Conservation (phyloP, 2,113 vertebrate genomes). For the Phycodurus eques region DNA sequence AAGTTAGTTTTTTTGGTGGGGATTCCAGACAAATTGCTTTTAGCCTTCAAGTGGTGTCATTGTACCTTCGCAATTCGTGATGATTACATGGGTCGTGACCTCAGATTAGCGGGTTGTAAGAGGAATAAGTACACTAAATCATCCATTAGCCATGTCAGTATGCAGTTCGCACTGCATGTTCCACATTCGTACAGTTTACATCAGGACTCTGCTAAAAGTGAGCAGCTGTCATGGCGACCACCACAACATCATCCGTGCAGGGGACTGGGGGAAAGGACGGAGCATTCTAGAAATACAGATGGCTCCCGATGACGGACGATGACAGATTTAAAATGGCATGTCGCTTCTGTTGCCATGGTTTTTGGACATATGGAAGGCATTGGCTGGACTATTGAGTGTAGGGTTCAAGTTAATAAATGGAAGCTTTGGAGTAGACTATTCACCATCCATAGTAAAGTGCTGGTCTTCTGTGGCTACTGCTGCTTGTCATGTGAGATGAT, state of each 20-base stretch:
- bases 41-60: constrained; percentile 9
- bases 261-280: background rate
- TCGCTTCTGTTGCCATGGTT: background rate
- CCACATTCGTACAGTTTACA: background rate
- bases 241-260: background rate
- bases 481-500: background rate
- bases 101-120: background rate
- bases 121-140: constrained; percentile 14
- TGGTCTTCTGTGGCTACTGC: background rate
- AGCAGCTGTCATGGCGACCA: constrained; percentile 3
- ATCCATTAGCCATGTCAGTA: background rate
- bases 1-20: constrained; percentile 15
- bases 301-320: background rate
- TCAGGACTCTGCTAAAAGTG: background rate
- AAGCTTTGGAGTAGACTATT: background rate
- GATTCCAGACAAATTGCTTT: constrained; percentile 37
- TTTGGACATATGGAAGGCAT: background rate
- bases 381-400: background rate
- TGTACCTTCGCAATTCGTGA: background rate
- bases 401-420: background rate
- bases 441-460: background rate
- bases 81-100: constrained; percentile 9
- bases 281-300: background rate
- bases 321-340: background rate
- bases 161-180: background rate